Percentiles rank a stretch among this genome's conserved stretches.
These are phyloP conservation scores for Pungitius pungitius DNA, from an alignment of 2,113 vertebrate genomes.

Conservation along the genomic window DNA sequence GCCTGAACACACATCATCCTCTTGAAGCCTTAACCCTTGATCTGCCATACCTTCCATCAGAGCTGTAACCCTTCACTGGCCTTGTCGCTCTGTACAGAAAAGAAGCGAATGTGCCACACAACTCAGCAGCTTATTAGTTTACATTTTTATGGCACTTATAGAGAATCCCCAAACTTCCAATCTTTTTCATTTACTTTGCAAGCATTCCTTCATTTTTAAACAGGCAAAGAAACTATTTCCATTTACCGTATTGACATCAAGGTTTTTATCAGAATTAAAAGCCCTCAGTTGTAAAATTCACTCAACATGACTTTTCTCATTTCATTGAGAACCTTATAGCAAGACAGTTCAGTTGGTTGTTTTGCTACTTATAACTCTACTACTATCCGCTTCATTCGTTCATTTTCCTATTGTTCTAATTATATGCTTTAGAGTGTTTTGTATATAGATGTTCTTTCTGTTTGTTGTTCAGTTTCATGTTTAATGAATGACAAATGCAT, in stretches of 20 bases:
- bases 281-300: neutral
- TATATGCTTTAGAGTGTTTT: neutral
- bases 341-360: neutral
- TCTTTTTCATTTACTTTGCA: neutral
- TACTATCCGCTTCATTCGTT: neutral
- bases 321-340: neutral
- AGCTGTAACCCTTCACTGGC: slow-evolving; percentile 21
- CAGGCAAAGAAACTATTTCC: neutral
- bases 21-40: slow-evolving; percentile 69
- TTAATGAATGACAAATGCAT: neutral
- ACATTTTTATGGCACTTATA: neutral
- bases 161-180: neutral
- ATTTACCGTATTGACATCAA: neutral
- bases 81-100: neutral
- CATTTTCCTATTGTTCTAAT: neutral
- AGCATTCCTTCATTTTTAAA: neutral
- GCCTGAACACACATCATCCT: slow-evolving; percentile 63
- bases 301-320: neutral
- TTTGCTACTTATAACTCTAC: neutral
- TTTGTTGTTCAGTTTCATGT: neutral
- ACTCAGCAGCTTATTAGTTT: neutral
- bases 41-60: slow-evolving; percentile 43
- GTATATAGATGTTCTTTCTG: neutral
- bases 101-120: neutral
- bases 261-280: neutral